Conservation (phyloP, 2,113 vertebrate genomes). For the Penelope pileata region DNA sequence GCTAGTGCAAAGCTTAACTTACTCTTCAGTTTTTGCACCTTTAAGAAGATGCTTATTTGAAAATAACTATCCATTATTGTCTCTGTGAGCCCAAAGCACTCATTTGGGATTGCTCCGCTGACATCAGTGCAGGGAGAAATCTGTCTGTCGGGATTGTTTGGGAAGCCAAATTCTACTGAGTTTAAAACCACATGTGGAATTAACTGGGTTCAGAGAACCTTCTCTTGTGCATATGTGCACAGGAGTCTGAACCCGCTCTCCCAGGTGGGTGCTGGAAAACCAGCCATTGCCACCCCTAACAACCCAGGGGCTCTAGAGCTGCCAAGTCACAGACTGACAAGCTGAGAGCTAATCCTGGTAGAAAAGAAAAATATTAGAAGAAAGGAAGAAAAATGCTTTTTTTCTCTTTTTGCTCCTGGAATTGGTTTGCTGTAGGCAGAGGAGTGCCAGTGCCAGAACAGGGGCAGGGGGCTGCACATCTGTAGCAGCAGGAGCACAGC, state of each 20-base stretch:
- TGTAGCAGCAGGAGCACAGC: not conserved
- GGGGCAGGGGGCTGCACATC: not conserved
- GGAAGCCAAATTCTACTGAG: not conserved
- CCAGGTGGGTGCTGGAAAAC: fast-evolving
- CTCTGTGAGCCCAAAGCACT: not conserved
- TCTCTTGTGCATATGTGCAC: not conserved
- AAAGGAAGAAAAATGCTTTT: fast-evolving
- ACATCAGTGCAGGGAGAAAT: not conserved
- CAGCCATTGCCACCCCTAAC: not conserved
- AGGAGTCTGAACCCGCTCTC: not conserved
- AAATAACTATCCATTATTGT: not conserved
- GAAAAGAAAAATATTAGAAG: fast-evolving
- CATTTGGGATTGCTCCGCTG: not conserved
- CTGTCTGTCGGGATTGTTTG: fast-evolving
- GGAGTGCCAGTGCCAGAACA: not conserved
- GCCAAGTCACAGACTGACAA: not conserved
- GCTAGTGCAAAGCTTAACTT: not conserved
- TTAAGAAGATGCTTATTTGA: not conserved
- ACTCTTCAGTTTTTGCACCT: not conserved
- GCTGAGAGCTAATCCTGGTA: fast-evolving
- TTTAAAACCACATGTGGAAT: not conserved
- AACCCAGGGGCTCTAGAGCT: not conserved
- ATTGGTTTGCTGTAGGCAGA: not conserved
- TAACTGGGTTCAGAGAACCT: not conserved
- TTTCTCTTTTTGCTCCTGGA: not conserved